A percentile compares a stretch with the other conserved stretches of the same genome.
Evolutionary conservation across 2,113 vertebrate genomes (phyloP).

Genomic region (Marmota flaviventris): DNA sequence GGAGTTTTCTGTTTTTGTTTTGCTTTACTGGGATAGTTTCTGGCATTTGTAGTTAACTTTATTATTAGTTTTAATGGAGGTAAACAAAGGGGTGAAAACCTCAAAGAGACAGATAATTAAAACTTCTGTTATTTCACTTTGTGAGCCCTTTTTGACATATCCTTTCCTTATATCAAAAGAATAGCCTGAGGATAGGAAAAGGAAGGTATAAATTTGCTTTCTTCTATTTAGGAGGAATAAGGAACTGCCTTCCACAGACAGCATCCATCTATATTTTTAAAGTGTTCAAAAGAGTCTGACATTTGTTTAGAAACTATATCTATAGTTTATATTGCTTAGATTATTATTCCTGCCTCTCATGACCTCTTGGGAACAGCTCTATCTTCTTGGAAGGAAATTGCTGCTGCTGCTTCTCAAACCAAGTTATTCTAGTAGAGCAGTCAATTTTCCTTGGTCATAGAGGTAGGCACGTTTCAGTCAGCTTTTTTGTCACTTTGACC

Average conservation of each 20-base stretch:
- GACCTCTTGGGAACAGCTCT: not conserved
- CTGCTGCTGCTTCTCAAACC: not conserved
- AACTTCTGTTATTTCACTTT: not conserved
- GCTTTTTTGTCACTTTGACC: too few relatives aligned
- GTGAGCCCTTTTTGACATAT: constrained; percentile 12
- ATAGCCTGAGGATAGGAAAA: not conserved
- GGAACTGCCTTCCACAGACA: not conserved
- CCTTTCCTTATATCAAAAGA: not conserved
- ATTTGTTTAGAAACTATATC: constrained; percentile 40
- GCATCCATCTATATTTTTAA: constrained; percentile 2
- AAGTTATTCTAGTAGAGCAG: not conserved
- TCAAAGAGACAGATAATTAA: constrained; percentile 41
- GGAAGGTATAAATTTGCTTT: not conserved
- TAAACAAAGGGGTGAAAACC: not conserved
- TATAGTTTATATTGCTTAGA: not conserved
- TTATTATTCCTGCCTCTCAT: constrained; percentile 14
- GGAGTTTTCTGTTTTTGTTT: not conserved
- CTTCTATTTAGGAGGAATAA: not conserved
- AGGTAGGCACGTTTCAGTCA: not conserved
- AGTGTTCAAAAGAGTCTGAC: not conserved
- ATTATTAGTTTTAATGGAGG: constrained; percentile 6
- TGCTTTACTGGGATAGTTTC: not conserved
- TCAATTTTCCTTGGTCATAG: not conserved
- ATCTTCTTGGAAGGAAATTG: constrained; percentile 22
- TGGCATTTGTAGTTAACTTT: not conserved